Evolutionary conservation across 2,888 invertebrate species (phyloP).

Genomic region (Xylota sylvarum): DNA sequence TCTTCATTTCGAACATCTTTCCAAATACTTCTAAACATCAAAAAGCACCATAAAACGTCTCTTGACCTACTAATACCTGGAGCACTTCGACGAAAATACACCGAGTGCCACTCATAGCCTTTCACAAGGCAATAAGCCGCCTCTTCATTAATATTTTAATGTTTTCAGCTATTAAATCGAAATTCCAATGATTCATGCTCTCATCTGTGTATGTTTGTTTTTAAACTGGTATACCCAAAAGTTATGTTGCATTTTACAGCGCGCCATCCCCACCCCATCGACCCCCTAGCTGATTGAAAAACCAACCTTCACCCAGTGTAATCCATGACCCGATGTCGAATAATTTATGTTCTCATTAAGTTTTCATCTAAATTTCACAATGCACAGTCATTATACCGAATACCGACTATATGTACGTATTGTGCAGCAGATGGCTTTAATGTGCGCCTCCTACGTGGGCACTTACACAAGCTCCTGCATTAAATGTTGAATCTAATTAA

Average conservation of each 20-base stretch:
- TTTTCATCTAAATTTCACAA: constrained; percentile 58
- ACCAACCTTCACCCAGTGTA: constrained; percentile 6
- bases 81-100: not conserved
- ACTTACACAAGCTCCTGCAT: not conserved
- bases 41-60: no score
- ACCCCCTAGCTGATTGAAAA: not conserved
- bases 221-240: no score
- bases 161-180: not conserved
- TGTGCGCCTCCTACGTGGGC: constrained; percentile 19
- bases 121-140: not conserved
- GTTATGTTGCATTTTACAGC: not conserved
- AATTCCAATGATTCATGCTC: not conserved
- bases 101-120: not conserved
- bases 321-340: constrained; percentile 41
- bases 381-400: constrained; percentile 15
- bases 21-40: no score
- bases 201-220: no score
- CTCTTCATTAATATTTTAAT: not conserved
- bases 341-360: constrained; percentile 68
- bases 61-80: no score
- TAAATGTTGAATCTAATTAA: constrained; percentile 34
- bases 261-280: not conserved
- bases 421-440: constrained; percentile 53
- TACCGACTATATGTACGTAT: no score
- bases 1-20: no score